These are phyloP conservation scores for Bacillus rossius DNA, from an alignment of 1,140 invertebrate species.

Conservation along the genomic window DNA sequence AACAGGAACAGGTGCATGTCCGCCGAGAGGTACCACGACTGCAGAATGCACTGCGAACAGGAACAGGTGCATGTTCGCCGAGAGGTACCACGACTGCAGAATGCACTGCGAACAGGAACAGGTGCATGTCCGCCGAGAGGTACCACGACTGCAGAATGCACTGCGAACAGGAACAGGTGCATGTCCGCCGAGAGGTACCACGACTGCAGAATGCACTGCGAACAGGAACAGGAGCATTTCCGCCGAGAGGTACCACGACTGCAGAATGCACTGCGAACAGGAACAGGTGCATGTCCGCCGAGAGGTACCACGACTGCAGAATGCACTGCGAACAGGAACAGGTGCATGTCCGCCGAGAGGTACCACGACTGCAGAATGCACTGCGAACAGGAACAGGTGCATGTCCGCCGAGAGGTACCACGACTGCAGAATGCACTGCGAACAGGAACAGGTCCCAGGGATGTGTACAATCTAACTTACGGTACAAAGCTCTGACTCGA, in stretches of 20 bases:
- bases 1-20: constrained; percentile 41
- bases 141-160: constrained; percentile 55
- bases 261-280: constrained; percentile 49
- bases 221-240: constrained; percentile 65
- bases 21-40: constrained; percentile 42
- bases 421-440: constrained; percentile 37
- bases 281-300: constrained; percentile 69
- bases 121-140: constrained; percentile 63
- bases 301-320: constrained; percentile 52
- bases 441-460: constrained; percentile 36
- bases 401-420: constrained; percentile 43
- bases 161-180: constrained; percentile 55
- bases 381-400: constrained; percentile 37
- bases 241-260: constrained; percentile 55
- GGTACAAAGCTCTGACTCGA: too few relatives aligned
- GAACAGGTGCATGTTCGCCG: constrained; percentile 41
- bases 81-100: constrained; percentile 41
- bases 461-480: too few relatives aligned
- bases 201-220: constrained; percentile 49
- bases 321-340: constrained; percentile 44
- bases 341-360: constrained; percentile 40
- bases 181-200: constrained; percentile 64
- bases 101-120: constrained; percentile 49
- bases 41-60: constrained; percentile 37
- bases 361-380: constrained; percentile 43